Base-by-base conservation (phyloP, 2,888 invertebrate species). In the Siphonodentalium dalli region DNA sequence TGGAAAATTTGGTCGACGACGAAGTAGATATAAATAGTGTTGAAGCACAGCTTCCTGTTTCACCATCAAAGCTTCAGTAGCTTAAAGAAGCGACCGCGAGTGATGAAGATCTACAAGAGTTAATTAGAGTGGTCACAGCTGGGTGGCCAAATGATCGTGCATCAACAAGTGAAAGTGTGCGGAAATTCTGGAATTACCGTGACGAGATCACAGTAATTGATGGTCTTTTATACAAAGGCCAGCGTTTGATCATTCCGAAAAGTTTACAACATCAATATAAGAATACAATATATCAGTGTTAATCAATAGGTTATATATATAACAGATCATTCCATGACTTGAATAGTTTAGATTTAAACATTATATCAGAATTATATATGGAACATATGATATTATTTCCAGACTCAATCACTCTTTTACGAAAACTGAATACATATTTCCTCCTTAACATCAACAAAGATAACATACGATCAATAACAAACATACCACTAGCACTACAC, bases 201-300 rank as follows among this genome's bases (percentile, higher is more conserved):
- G 52, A 59, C 38, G 59, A 59, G 49, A 49, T 59, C 15, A 38
- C 52, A 8, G 27, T 28, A 9, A 45, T 52, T 21, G 48, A 55
- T 27, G 47, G 56, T 23, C 31, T 52, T 6, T 13, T 56, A 21
- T 52, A 45, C 37, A 50, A 46, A 47, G 43, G 51, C 11, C 47
- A 42, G 26, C 13, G 49, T 11, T 9, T 55, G 2, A 55, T 52
- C 20, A 44, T 58, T 31, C 52, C 58, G 21, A 24, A 21, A 29
- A 18, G 28, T n/a, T 21, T 59, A 15, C 42, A 48, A 27, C 28
- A 9, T 9, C 55, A 59, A 37, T n/a, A n/a, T n/a, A n/a, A n/a
- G n/a, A n/a, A n/a, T n/a, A n/a, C n/a, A n/a, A n/a, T n/a, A n/a
- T n/a, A n/a, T n/a, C n/a, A n/a, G n/a, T n/a, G n/a, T n/a, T n/a